Conservation (phyloP, 2,888 invertebrate genomes). For the Ernsta delagoae region DNA sequence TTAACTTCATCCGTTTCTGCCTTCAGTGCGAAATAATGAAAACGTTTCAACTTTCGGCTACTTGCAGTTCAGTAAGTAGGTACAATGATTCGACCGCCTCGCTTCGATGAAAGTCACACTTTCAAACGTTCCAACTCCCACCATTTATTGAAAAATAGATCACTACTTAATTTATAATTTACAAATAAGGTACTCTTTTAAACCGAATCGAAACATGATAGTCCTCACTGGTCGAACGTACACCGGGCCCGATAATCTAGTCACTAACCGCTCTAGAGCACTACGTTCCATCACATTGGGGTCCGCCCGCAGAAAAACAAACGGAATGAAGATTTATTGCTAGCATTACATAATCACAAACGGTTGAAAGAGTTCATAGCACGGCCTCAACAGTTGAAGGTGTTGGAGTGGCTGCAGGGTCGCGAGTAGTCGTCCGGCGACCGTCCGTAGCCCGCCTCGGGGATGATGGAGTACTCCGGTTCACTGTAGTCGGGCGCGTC, state of each 20-base stretch:
- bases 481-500: conserved; percentile 72
- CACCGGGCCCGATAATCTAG: conserved; percentile 66
- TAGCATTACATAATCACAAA: conserved; percentile 85
- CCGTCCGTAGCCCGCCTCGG: conserved; percentile 66
- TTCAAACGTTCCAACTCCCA: conserved; percentile 61
- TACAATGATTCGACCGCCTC: conserved; percentile 49
- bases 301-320: conserved; percentile 73
- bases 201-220: conserved; percentile 72
- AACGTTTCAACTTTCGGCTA: conserved; percentile 5
- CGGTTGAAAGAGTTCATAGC: conserved; percentile 60
- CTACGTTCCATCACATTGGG: conserved; percentile 70
- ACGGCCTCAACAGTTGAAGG: conserved; percentile 81
- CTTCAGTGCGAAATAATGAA: conserved; percentile 16
- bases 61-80: conserved; percentile 7
- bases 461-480: conserved; percentile 81
- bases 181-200: conserved; percentile 82
- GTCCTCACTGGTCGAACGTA: conserved; percentile 69
- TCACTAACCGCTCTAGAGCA: conserved; percentile 80
- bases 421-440: conserved; percentile 68
- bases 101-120: conserved; percentile 77
- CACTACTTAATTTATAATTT: conserved; percentile 83
- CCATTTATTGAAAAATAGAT: conserved; percentile 80
- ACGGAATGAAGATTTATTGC: conserved; percentile 85
- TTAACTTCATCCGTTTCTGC: conserved; percentile 25
- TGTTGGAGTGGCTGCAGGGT: conserved; percentile 77